Conservation (phyloP, 1,140 invertebrate species). For the Diorhabda carinulata region DNA sequence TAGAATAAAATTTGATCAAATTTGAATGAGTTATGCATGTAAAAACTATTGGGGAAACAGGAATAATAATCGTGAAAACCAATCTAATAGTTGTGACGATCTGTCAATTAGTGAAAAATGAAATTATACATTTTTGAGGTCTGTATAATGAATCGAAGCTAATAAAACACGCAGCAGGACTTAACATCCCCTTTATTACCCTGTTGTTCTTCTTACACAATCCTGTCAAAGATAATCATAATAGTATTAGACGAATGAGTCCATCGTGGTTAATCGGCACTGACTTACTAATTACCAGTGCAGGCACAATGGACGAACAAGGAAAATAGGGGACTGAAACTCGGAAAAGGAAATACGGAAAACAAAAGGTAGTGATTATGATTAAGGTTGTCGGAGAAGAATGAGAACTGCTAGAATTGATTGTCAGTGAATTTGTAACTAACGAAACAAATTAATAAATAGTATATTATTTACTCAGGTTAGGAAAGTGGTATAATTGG, state of each 20-base stretch:
- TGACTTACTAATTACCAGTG: slow-evolving; percentile 47
- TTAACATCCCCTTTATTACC: neutral
- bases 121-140: no score
- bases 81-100: no score
- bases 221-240: slow-evolving; percentile 47
- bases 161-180: neutral
- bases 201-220: slow-evolving; percentile 22
- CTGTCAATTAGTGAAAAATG: no score
- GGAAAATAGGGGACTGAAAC: slow-evolving; percentile 20
- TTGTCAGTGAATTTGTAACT: no score
- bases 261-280: slow-evolving; percentile 46
- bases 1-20: no score
- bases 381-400: neutral
- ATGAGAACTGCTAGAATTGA: neutral
- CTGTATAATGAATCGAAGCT: no score
- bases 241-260: slow-evolving; percentile 47
- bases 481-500: no score
- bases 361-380: neutral
- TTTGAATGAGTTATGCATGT: no score
- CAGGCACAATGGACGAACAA: slow-evolving; percentile 41
- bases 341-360: neutral
- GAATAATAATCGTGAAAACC: no score
- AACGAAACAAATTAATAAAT: no score
- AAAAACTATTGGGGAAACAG: no score
- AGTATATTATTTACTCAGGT: no score